A percentile compares a stretch with the other conserved stretches of the same genome.
These are phyloP conservation scores for Drosophila carrolli DNA, from an alignment of 1,140 invertebrate genomes.

Conservation along the genomic window DNA sequence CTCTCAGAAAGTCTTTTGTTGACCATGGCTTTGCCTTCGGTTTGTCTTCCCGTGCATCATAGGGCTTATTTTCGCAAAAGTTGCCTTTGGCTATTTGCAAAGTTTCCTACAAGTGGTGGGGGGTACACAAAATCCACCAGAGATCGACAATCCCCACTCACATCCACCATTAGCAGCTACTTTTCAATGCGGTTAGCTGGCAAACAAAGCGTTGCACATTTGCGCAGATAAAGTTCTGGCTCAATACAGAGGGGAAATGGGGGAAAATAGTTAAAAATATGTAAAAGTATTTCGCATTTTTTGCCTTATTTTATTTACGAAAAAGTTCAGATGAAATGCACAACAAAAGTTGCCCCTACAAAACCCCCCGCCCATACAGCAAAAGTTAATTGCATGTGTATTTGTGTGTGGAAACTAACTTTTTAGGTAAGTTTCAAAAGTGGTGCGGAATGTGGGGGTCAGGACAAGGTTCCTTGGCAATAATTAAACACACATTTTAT, in stretches of 20 bases:
- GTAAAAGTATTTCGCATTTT: slow-evolving; percentile 71
- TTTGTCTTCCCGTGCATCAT: slow-evolving; percentile 56
- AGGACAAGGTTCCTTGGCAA: slow-evolving; percentile 23
- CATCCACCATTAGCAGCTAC: slow-evolving; percentile 80
- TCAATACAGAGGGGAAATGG: slow-evolving; percentile 37
- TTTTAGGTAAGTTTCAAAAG: slow-evolving; percentile 77
- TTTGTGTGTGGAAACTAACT: slow-evolving; percentile 60
- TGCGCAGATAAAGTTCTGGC: slow-evolving; percentile 76
- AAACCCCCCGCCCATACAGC: slow-evolving; percentile 60
- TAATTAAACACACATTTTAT: slow-evolving; percentile 83
- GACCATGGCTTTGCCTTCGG: slow-evolving; percentile 34
- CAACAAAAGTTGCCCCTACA: slow-evolving; percentile 77
- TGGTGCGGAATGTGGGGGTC: background rate
- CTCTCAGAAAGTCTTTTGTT: slow-evolving; percentile 11
- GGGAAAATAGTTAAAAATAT: slow-evolving; percentile 74
- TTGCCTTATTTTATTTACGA: slow-evolving; percentile 67
- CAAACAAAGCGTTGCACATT: slow-evolving; percentile 83
- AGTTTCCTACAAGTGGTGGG: slow-evolving; percentile 64
- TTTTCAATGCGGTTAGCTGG: slow-evolving; percentile 81
- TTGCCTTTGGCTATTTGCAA: slow-evolving; percentile 78
- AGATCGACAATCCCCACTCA: slow-evolving; percentile 31
- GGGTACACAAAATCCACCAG: background rate
- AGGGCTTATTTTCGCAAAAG: slow-evolving; percentile 77
- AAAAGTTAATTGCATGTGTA: slow-evolving; percentile 79
- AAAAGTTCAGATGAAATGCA: slow-evolving; percentile 78